phyloP scores from a whole-genome alignment of 1,140 invertebrate genomes.

The Drosophila oshimai region DNA sequence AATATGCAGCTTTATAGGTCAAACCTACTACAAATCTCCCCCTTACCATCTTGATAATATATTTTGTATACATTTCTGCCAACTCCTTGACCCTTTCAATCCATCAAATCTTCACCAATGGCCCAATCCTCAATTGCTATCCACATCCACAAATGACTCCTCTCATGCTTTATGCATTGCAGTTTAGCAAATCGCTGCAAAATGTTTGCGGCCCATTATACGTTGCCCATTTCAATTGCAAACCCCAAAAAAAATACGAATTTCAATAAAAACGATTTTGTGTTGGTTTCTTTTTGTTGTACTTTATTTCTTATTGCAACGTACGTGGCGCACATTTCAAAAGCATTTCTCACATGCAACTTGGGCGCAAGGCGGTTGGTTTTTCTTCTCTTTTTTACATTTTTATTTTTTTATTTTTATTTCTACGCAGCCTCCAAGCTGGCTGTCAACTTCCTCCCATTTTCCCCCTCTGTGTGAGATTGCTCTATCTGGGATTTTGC shows the following conservation, averaged over 20 bases:
- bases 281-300: constrained; percentile 21
- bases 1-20: too few species aligned
- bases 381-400: too few species aligned
- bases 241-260: constrained; percentile 4
- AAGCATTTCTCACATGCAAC: constrained; percentile 69
- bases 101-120: neutral
- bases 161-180: constrained; percentile 17
- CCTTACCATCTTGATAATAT: too few species aligned
- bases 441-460: neutral
- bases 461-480: neutral
- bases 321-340: constrained; percentile 72
- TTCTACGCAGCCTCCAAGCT: neutral
- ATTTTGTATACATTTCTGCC: neutral
- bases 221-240: constrained; percentile 17
- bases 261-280: constrained; percentile 39
- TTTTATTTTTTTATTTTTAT: neutral
- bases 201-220: constrained; percentile 64
- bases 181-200: constrained; percentile 67
- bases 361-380: constrained; percentile 13
- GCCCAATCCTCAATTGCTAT: neutral
- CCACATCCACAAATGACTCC: neutral
- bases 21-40: too few species aligned
- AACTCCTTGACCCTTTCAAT: constrained; percentile 1
- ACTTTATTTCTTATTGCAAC: constrained; percentile 58
- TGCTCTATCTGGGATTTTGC: neutral